Evolutionary conservation across 2,888 invertebrate species (phyloP), one percentile per base, ranked within the genome.

Genomic region (Platynereis dumerilii): DNA sequence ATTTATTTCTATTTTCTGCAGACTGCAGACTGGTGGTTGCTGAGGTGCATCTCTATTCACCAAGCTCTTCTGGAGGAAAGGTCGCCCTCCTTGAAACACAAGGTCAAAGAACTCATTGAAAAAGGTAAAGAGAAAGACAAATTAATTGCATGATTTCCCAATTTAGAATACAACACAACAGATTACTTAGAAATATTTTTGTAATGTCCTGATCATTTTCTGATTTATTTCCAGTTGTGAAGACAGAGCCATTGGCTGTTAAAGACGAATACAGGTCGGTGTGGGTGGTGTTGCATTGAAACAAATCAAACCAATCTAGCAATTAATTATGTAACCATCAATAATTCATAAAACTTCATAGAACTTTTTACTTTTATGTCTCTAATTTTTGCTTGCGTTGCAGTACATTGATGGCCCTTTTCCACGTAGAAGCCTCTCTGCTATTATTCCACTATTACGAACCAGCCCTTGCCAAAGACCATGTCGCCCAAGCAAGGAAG

Each of bases 11-110:
- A n/a, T n/a, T n/a, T n/a, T n/a, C n/a, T 57, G 44, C 71, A 85
- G 84, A 83, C 87, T 1, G 81, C 84, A 69, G 78, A 87, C 34
- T 91, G 90, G 91, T 93, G 93, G 95, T 84, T 88, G 70, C 86
- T 94, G 76, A 88, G 95, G 74, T 86, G 89, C 61, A 86, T 91
- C 73, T 87, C 89, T 56, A 81, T 91, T 10, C 93, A 94, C 79
- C 94, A 95, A 80, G 87, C 88, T 73, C 84, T 90, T 39, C 80
- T 95, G 17, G 92, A 93, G 74, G 93, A 94, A 74, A 86, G 88
- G 68, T 90, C 92, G 48, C 89, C 80, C 24, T 72, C 76, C 15
- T 64, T 85, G 20, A 78, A 81, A 65, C 71, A 73, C 34, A 34
- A 34, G 12, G 34, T 34, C 7, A 34, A 34, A 34, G 7, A 34